Base-by-base conservation (phyloP, 2,888 invertebrate species). In the Ectropis crepuscularia region DNA sequence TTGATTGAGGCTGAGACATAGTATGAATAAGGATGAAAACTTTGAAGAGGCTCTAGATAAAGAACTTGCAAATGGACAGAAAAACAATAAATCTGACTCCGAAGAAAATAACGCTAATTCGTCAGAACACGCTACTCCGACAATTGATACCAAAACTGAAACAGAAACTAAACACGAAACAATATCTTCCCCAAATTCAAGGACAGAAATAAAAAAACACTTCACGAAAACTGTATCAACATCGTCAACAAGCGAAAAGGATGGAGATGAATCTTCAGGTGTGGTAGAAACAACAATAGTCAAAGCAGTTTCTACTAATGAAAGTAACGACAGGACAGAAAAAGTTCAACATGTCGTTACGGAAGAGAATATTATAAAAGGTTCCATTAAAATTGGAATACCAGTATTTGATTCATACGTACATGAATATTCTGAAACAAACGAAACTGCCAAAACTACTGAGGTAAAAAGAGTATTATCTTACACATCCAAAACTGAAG, bases 301-400 rank as follows among this genome's bases (percentile, higher is more conserved):
- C 1, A 63, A 65, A 54, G 58, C 71, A 57, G 38, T 62, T 0
- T 48, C 54, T 53, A 50, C 37, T 41, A 68, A 16, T 11, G 42
- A 67, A 47, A 54, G 47, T 2, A 67, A 53, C 53, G 55, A 60
- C 11, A 61, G 53, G 12, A 38, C 43, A 57, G 49, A 57, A 42
- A 60, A 66, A 12, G 70, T 43, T 7, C 58, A 53, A 41, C 46
- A 63, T 11, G 58, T n/a, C 4, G 41, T 60, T 7, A 60, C 42
- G 41, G 66, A 72, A 57, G 78, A 79, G 8, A 63, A 71, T 49
- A 61, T 68, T 37, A 51, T 65, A 8, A 79, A 70, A 61, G 61
- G 63, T 46, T 61, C 42, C 11, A 54, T 74, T 8, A 66, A 63
- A 65, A 55, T 68, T 48, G 71, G 67, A 0, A 67, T 60, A 59